Conservation (phyloP, 2,113 vertebrate species). For the Gadus macrocephalus region DNA sequence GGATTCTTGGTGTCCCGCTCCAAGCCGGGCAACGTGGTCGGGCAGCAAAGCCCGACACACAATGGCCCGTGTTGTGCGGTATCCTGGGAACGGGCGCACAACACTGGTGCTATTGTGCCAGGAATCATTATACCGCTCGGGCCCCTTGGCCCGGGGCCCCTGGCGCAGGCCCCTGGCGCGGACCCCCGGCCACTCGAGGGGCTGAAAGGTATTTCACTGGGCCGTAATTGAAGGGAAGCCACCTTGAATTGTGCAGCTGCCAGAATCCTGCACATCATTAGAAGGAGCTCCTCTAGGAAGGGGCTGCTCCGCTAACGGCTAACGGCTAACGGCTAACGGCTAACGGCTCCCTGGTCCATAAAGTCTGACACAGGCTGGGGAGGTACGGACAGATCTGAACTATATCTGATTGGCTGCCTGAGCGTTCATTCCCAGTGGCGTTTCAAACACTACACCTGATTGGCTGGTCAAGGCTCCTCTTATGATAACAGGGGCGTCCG, state of each 20-base stretch:
- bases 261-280: conserved; percentile 56
- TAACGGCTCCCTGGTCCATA: conserved; percentile 41
- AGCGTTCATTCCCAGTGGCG: too few species aligned
- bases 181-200: conserved; percentile 67
- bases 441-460: too few species aligned
- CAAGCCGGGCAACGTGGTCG: conserved; percentile 73
- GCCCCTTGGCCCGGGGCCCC: conserved; percentile 64
- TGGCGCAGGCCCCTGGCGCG: conserved; percentile 63
- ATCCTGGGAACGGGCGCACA: conserved; percentile 76
- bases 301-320: conserved; percentile 28
- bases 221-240: conserved; percentile 68
- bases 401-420: background rate
- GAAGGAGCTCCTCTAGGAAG: conserved; percentile 35
- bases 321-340: conserved; percentile 51
- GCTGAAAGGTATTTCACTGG: conserved; percentile 76
- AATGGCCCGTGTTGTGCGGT: conserved; percentile 76
- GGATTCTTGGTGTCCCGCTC: conserved; percentile 61
- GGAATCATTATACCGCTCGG: conserved; percentile 71
- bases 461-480: too few species aligned
- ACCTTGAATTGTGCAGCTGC: conserved; percentile 71
- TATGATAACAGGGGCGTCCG: too few species aligned
- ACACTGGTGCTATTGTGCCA: conserved; percentile 78
- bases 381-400: conserved; percentile 17
- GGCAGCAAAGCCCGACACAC: conserved; percentile 75
- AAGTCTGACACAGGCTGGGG: conserved; percentile 46